Evolutionary conservation across 2,888 invertebrate genomes (phyloP).

Genomic region (Papilio gigon): DNA sequence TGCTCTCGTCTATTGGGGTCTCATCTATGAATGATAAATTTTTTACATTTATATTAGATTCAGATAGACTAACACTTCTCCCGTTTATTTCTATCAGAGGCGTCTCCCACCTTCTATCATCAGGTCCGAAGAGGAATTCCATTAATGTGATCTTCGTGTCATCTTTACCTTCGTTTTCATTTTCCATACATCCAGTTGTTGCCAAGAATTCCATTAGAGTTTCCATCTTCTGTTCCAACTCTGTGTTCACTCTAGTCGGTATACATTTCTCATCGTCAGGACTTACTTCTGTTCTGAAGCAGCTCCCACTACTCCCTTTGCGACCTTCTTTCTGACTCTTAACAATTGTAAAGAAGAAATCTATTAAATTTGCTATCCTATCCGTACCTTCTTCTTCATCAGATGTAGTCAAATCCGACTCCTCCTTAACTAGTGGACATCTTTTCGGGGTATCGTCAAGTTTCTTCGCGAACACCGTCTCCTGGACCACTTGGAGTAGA

Average conservation of each 20-base stretch:
- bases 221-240: constrained; percentile 78
- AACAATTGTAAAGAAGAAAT: constrained; percentile 79
- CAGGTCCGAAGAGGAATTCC: constrained; percentile 76
- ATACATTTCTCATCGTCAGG: constrained; percentile 62
- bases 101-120: constrained; percentile 59
- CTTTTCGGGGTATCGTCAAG: constrained; percentile 65
- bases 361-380: constrained; percentile 75
- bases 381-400: constrained; percentile 73
- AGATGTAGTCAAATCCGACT: constrained; percentile 69
- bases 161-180: constrained; percentile 54
- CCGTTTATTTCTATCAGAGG: constrained; percentile 65
- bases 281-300: constrained; percentile 72
- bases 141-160: constrained; percentile 77
- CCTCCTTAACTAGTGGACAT: constrained; percentile 75
- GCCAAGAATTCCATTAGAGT: constrained; percentile 77
- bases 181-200: constrained; percentile 72
- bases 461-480: constrained; percentile 69
- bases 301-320: constrained; percentile 73
- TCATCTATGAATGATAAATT: constrained; percentile 74
- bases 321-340: constrained; percentile 75
- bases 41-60: constrained; percentile 70
- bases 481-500: constrained; percentile 75
- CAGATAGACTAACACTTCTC: constrained; percentile 65
- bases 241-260: constrained; percentile 68
- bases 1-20: constrained; percentile 71